Conservation (phyloP, 1,140 invertebrate genomes). For the Radopholus similis region DNA sequence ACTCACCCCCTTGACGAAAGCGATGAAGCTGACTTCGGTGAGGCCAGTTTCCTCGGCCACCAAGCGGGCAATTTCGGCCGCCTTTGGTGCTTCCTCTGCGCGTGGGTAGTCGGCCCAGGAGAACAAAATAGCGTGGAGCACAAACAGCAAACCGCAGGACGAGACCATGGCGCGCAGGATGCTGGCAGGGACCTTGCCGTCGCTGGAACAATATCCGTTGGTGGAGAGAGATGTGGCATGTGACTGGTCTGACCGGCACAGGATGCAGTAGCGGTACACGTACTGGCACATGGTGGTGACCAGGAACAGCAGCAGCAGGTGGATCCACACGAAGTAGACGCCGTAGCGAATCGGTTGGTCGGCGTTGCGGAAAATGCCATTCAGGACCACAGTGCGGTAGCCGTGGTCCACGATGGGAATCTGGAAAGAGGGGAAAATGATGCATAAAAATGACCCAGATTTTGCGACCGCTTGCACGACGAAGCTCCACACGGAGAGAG, state of each 20-base stretch:
- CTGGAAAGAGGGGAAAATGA: background rate
- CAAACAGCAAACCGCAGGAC: background rate
- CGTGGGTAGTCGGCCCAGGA: constrained; percentile 1
- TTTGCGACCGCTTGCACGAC: background rate
- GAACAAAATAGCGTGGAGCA: background rate
- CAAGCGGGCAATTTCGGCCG: background rate
- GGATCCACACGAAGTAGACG: background rate
- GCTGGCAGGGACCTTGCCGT: background rate
- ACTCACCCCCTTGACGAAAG: too few relatives aligned
- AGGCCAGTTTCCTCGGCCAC: background rate
- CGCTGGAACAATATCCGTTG: background rate
- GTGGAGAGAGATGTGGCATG: background rate
- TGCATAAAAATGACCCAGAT: background rate
- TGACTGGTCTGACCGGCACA: background rate
- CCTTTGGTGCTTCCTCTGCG: background rate
- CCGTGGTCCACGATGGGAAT: too few relatives aligned
- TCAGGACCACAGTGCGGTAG: background rate
- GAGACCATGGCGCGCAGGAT: background rate
- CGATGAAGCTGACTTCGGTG: too few relatives aligned
- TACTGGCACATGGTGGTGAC: too few relatives aligned
- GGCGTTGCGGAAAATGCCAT: background rate
- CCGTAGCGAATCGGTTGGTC: background rate
- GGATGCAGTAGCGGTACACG: too few relatives aligned
- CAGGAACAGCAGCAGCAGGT: background rate
- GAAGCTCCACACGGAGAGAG: background rate